Evolutionary conservation across 2,797 vertebrate species (phyloP).

Genomic region (Dendrocincla tyrannina): DNA sequence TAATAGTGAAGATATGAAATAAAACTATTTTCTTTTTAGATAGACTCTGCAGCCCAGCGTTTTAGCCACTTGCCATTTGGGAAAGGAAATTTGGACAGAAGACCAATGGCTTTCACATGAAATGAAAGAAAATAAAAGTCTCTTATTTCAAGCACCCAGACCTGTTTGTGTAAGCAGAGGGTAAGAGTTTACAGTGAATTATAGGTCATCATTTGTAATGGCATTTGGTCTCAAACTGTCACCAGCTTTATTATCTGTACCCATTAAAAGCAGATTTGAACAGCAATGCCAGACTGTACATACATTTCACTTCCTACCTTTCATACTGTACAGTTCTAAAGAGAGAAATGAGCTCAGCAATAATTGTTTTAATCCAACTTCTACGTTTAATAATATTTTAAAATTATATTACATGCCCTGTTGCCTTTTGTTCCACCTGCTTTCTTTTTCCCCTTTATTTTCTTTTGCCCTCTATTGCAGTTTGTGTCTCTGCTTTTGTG

Average conservation of each 20-base stretch:
- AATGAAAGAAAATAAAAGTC: neutral
- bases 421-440: constrained; percentile 1
- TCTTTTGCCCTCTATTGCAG: neutral
- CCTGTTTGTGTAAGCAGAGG: constrained; percentile 8
- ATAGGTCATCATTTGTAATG: constrained; percentile 34
- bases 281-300: constrained; percentile 30
- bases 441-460: neutral
- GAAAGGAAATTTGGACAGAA: neutral
- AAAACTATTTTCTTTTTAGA: neutral
- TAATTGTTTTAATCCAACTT: neutral
- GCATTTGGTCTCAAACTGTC: constrained; percentile 19
- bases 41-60: neutral
- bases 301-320: constrained; percentile 31
- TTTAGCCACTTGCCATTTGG: neutral
- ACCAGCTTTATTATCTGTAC: constrained; percentile 41
- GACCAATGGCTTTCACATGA: neutral
- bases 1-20: neutral
- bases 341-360: constrained; percentile 13
- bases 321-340: constrained; percentile 1
- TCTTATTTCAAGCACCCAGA: neutral
- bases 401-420: neutral
- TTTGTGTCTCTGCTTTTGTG: constrained; percentile 37
- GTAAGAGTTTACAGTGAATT: constrained; percentile 37
- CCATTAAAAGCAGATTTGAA: constrained; percentile 26
- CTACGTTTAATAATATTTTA: neutral